These are phyloP conservation scores for Loris lydekkerianus DNA, from an alignment of 2,797 vertebrate genomes.

Conservation along the genomic window DNA sequence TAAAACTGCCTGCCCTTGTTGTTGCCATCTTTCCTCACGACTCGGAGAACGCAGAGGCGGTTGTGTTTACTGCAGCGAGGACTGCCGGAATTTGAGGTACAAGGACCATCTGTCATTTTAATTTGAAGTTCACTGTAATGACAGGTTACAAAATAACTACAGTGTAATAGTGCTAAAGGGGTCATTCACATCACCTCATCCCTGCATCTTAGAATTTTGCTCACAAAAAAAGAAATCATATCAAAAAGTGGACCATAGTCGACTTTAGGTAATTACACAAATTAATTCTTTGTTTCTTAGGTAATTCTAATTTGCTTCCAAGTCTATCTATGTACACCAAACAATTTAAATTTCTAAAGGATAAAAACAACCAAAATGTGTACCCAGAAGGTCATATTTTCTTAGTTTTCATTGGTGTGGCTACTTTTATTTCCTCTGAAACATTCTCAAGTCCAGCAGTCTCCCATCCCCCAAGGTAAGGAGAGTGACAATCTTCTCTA, in stretches of 20 bases:
- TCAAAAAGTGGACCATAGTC: not conserved
- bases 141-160: slow-evolving; percentile 85
- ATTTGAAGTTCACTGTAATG: slow-evolving; percentile 86
- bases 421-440: slow-evolving; percentile 61
- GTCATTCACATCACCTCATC: slow-evolving; percentile 4
- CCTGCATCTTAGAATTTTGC: not conserved
- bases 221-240: not conserved
- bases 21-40: slow-evolving; percentile 94
- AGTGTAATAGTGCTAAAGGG: not conserved
- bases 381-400: not conserved
- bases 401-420: not conserved
- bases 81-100: slow-evolving; percentile 53
- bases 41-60: slow-evolving; percentile 89
- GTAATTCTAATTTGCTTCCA: not conserved
- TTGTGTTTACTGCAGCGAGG: slow-evolving; percentile 92
- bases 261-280: not conserved
- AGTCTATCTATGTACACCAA: not conserved
- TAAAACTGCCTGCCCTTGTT: slow-evolving; percentile 96
- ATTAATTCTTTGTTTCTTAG: not conserved
- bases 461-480: not conserved
- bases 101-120: slow-evolving; percentile 63
- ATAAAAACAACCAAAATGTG: not conserved
- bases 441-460: slow-evolving; percentile 36
- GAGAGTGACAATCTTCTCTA: slow-evolving; percentile 55
- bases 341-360: not conserved